Evolutionary conservation across 2,113 vertebrate genomes (phyloP).

Genomic region (Pluvialis apricaria): DNA sequence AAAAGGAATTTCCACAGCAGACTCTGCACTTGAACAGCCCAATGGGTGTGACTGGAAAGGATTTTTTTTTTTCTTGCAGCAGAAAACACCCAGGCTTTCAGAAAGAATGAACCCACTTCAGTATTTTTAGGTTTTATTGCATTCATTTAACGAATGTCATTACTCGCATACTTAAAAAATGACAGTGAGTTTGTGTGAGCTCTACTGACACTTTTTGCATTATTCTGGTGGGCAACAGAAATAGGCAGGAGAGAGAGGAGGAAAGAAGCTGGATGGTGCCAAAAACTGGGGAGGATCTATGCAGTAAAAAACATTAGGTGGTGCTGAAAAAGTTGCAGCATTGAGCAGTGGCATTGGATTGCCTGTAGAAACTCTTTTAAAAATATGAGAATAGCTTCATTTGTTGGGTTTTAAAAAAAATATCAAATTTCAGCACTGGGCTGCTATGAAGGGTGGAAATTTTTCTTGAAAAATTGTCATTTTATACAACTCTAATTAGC

Average conservation of each 20-base stretch:
- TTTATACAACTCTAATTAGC: constrained; percentile 67
- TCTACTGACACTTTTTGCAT: constrained; percentile 36
- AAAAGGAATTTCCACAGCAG: constrained; percentile 3
- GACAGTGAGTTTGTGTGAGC: constrained; percentile 21
- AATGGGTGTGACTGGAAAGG: constrained; percentile 8
- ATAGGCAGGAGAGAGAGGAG: constrained; percentile 33
- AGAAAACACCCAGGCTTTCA: constrained; percentile 29
- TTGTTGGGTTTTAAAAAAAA: constrained; percentile 44
- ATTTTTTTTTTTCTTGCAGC: constrained; percentile 2
- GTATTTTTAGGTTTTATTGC: constrained; percentile 47
- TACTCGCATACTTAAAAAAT: constrained; percentile 38
- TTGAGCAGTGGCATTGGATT: background rate
- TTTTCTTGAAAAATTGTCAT: constrained; percentile 65
- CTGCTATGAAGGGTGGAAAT: constrained; percentile 57
- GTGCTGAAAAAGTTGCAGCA: background rate
- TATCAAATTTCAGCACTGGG: constrained; percentile 32
- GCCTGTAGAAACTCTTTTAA: constrained; percentile 13
- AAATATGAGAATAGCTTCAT: constrained; percentile 37
- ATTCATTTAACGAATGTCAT: constrained; percentile 12
- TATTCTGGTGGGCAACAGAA: constrained; percentile 44
- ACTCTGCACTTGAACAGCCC: background rate
- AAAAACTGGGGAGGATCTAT: background rate
- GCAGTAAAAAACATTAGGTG: background rate
- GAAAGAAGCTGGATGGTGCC: constrained; percentile 23
- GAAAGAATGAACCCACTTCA: background rate